Evolutionary conservation across 1,140 invertebrate genomes (phyloP), one percentile per base, ranked within the genome.

Genomic region (Antheraea pernyi): DNA sequence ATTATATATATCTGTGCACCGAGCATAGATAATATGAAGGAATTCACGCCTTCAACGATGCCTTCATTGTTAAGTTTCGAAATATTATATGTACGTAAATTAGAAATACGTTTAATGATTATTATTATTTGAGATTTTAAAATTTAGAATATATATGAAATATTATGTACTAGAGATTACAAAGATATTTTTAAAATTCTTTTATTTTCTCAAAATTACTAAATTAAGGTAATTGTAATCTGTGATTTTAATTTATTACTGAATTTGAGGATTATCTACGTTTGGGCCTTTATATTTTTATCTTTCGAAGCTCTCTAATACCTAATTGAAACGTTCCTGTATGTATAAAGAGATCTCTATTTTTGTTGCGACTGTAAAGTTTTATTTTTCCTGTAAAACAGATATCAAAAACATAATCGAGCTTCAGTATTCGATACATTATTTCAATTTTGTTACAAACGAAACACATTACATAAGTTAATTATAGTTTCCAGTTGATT

Each of bases 301-400:
- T 71, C 74, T 78, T 77, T 78, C 8, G 62, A 79, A 79, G 83
- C 80, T 85, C 81, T 88, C 83, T 84, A 88, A 86, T 82, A 91
- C 85, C 81, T 87, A 85, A 82, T 85, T 69, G 84, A 85, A 89
- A 89, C 85, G 89, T 91, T 91, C 89, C 89, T 91, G 85, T 89
- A 89, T 86, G 81, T 88, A 86, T 91, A 91, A 82, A 87, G 89
- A 91, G 89, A 91, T 91, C 89, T 89, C 89, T 89, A 85, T 83
- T 81, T 83, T 82, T 88, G 85, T 87, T 89, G 86, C 86, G 81
- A 88, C 80, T 89, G 82, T 86, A 80, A 79, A 82, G 64, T 78
- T 77, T 65, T 71, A 68, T 18, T 46, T 19, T 70, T 60, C 18
- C 39, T 42, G 19, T 42, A 42, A 42, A 42, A 42, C 11, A 42